Base-by-base conservation (phyloP, 2,113 vertebrate species). In the Gymnarchus niloticus region DNA sequence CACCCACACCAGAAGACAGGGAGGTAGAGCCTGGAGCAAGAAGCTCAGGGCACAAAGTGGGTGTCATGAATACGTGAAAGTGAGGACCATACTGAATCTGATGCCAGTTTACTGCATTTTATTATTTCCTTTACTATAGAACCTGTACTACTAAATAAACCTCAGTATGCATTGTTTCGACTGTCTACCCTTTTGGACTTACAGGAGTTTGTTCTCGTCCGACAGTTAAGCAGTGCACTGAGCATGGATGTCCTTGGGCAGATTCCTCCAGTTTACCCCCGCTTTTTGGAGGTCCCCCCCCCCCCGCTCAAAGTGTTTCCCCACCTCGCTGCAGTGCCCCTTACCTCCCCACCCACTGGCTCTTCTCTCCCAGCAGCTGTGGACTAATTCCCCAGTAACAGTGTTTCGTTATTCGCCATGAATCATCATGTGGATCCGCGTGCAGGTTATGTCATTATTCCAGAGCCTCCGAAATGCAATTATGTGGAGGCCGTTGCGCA, bases 361-460 rank as follows among this genome's bases (percentile, higher is more conserved):
- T 8, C 25, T 7, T 46, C 21, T 51, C 17, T 6, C 33, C 88
- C 28, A 19, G 65, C 65, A 87, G 89, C 81, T 86, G 77, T 87
- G 90, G 89, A 88, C 89, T 92, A 90, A 91, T 93, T 91, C 91
- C 88, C 89, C 87, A 89, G 90, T 86, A 89, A 92, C 81, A 91
- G 90, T 90, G 87, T 92, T 94, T 91, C 83, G 91, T 90, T 89
- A 92, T 91, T 90, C 88, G 91, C 89, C 87, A 90, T 88, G 91
- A 93, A 90, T 92, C 91, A 90, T 89, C 85, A 61, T 87, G 80
- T 61, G 81, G 89, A 87, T 89, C 90, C 90, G 87, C 88, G 89
- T 88, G 89, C 65, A 85, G 89, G 90, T 92, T 91, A 88, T 85
- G 88, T 90, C 87, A 86, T 90, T 90, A 90, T 93, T 91, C 92